Base-by-base conservation (phyloP, 2,797 vertebrate genomes). In the Myoxocephalus aenaeus region DNA sequence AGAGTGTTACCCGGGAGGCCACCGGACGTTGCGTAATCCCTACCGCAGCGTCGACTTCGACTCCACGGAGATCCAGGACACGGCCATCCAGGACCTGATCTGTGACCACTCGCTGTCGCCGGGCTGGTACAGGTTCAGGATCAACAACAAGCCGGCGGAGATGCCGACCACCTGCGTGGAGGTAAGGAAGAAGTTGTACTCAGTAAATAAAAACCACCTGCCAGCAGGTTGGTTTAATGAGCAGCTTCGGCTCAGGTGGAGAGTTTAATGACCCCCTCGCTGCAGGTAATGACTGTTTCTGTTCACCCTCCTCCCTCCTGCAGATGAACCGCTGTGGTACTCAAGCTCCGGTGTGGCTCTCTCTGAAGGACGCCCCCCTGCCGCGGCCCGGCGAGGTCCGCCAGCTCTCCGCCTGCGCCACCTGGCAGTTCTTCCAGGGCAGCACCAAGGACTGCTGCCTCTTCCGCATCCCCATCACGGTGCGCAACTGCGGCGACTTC, bases 281-380 rank as follows among this genome's bases (percentile, higher is more conserved):
- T 53, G 50, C 62, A 44, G 61, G 4, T 86, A 92, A 87, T 90
- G 44, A 87, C 69, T 66, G 71, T 81, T 86, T 84, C 65, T 69
- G 20, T 67, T 3, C 0, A 12, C 10, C 4, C 18, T 51, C 22
- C 22, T 38, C 38, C 53, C 46, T 61, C 57, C 61, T 20, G 34
- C 57, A 96, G 95, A 94, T 96, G 94, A 96, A 96, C 88, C 96
- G 89, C 74, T 96, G 96, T 2, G 96, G 96, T 1, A 97, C 95
- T 0, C 96, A 97, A 94, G 94, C 93, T 36, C 95, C 94, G 0
- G 90, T 95, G 73, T 95, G 94, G 94, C 92, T 96, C 70, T 95
- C 88, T 0, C 85, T 96, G 80, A 86, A 87, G 73, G 96, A 94
- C 20, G 64, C 84, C 25, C 75, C 91, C 9, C 82, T 95, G 36